Evolutionary conservation across 2,888 invertebrate genomes (phyloP).

Genomic region (Eupeodes latifasciatus): DNA sequence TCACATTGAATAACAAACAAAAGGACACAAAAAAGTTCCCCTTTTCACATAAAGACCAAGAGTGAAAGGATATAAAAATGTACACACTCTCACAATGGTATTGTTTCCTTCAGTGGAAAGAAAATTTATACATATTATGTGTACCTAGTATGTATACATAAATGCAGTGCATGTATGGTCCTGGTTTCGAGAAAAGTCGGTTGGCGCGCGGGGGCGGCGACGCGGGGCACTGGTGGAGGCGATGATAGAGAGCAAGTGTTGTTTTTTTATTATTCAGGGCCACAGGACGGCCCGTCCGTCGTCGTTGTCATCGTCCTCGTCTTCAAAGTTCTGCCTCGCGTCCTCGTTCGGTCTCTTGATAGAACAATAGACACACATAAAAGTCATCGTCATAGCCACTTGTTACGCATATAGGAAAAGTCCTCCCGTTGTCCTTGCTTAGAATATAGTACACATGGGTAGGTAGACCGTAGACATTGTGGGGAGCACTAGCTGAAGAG

Average conservation of each 20-base stretch:
- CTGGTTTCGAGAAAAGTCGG: neutral
- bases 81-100: slow-evolving; percentile 66
- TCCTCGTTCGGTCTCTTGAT: slow-evolving; percentile 54
- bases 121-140: slow-evolving; percentile 36
- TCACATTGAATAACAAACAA: slow-evolving; percentile 62
- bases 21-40: slow-evolving; percentile 58
- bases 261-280: slow-evolving; percentile 29
- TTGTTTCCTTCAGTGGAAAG: slow-evolving; percentile 56
- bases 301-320: slow-evolving; percentile 26
- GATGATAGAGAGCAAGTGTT: slow-evolving; percentile 53
- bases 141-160: neutral
- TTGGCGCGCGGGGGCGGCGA: neutral
- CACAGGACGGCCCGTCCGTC: slow-evolving; percentile 18
- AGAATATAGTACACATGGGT: neutral
- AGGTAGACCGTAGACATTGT: slow-evolving; percentile 2
- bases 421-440: slow-evolving; percentile 58
- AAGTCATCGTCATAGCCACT: slow-evolving; percentile 76
- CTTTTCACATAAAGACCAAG: slow-evolving; percentile 49
- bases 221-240: too few relatives aligned
- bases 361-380: slow-evolving; percentile 76
- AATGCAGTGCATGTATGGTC: neutral
- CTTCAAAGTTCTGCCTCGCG: slow-evolving; percentile 1
- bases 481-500: slow-evolving; percentile 42
- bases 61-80: slow-evolving; percentile 75
- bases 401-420: slow-evolving; percentile 75